Conservation (phyloP, 2,888 invertebrate genomes). For the Plutella xylostella region DNA sequence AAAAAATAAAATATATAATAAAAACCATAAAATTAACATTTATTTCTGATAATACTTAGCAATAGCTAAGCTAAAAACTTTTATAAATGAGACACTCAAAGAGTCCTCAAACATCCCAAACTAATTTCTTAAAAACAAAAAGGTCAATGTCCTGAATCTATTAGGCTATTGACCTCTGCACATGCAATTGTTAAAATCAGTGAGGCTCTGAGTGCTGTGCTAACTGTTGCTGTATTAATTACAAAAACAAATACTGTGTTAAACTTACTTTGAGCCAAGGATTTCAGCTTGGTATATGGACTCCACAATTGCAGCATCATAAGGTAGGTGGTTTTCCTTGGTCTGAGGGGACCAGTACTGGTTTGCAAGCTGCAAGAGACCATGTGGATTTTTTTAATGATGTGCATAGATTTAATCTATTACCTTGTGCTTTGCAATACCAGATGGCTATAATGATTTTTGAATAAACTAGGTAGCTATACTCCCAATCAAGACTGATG, state of each 20-base stretch:
- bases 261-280: conserved; percentile 78
- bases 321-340: conserved; percentile 76
- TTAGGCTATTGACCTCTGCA: conserved; percentile 46
- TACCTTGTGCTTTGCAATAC: no score
- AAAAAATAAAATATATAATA: no score
- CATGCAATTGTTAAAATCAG: conserved; percentile 54
- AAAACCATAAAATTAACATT: no score
- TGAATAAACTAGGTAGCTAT: no score
- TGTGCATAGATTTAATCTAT: conserved; percentile 63
- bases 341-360: conserved; percentile 95
- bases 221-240: conserved; percentile 24
- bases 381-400: conserved; percentile 45
- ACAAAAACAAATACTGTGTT: conserved; percentile 14
- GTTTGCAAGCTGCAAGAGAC: conserved; percentile 80
- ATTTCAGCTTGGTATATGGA: conserved; percentile 92
- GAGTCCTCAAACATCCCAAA: conserved; percentile 16
- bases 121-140: conserved; percentile 41
- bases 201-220: conserved; percentile 33
- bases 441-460: conserved; percentile 44
- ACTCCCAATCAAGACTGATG: no score
- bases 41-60: no score
- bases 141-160: conserved; percentile 50
- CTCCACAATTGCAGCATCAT: conserved; percentile 84
- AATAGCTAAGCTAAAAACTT: no score
- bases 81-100: no score